Conservation (phyloP, 2,888 invertebrate genomes). For the Scaptomyza flava region DNA sequence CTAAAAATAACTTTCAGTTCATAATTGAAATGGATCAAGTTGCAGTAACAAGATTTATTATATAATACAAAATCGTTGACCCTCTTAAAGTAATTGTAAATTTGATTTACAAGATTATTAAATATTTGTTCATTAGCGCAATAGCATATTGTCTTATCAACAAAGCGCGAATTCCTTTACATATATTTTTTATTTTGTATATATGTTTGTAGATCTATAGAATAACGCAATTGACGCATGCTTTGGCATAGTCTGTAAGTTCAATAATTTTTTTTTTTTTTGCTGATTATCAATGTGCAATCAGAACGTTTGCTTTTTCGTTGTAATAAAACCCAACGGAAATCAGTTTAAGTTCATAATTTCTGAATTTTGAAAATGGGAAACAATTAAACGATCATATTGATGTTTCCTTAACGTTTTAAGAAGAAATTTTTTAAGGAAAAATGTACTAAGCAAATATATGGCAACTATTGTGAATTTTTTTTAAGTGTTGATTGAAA, state of each 20-base stretch:
- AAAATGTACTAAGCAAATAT: neutral
- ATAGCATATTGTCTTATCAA: slow-evolving; percentile 36
- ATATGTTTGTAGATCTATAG: slow-evolving; percentile 6
- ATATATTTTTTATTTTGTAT: neutral
- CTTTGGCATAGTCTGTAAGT: slow-evolving; percentile 27
- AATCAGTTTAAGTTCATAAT: slow-evolving; percentile 2
- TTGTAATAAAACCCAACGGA: slow-evolving; percentile 13
- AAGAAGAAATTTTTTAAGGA: neutral
- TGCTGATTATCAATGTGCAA: slow-evolving; percentile 40
- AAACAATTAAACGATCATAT: neutral
- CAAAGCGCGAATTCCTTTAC: slow-evolving; percentile 2
- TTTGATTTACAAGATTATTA: slow-evolving; percentile 16
- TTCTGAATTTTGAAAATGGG: neutral
- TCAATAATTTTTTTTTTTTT: slow-evolving; percentile 29
- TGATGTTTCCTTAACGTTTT: no score
- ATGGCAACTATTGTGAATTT: no score
- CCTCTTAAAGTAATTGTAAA: slow-evolving; percentile 10
- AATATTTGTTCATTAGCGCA: slow-evolving; percentile 13
- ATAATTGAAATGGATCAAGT: slow-evolving; percentile 11
- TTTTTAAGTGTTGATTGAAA: neutral
- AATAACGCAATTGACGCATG: slow-evolving; percentile 44
- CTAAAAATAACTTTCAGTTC: slow-evolving; percentile 27
- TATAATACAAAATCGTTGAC: neutral
- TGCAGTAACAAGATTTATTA: neutral
- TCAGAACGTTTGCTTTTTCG: neutral